Evolutionary conservation across 2,113 vertebrate genomes (phyloP).

Genomic region (Thamnaconus septentrionalis): DNA sequence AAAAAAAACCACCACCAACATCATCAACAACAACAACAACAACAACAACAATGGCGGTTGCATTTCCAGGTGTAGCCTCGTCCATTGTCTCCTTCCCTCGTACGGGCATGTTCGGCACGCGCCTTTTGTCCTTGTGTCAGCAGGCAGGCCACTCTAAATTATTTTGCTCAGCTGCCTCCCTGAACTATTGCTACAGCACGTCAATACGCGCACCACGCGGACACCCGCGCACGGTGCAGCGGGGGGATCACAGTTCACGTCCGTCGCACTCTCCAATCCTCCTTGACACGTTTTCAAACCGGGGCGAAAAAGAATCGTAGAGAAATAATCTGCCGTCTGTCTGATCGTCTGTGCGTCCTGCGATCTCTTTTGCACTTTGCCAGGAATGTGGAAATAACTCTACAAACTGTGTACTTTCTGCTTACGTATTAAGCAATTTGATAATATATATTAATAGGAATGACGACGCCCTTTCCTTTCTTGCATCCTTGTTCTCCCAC

Average conservation of each 20-base stretch:
- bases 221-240: slow-evolving; percentile 58
- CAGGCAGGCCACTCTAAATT: slow-evolving; percentile 81
- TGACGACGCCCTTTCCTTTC: no score
- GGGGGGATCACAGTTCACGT: slow-evolving; percentile 63
- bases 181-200: slow-evolving; percentile 81
- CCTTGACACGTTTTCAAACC: slow-evolving; percentile 49
- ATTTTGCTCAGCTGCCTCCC: slow-evolving; percentile 82
- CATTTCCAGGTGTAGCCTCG: slow-evolving; percentile 74
- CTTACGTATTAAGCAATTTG: not conserved
- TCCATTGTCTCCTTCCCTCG: slow-evolving; percentile 74
- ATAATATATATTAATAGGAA: not conserved
- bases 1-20: no score
- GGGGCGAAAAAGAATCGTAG: not conserved
- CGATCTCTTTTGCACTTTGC: no score
- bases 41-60: slow-evolving; percentile 73
- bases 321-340: not conserved
- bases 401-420: slow-evolving; percentile 1
- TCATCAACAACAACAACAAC: no score
- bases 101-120: slow-evolving; percentile 72
- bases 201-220: slow-evolving; percentile 77
- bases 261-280: slow-evolving; percentile 61
- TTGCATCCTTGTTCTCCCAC: not conserved
- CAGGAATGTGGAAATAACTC: no score
- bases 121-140: slow-evolving; percentile 83
- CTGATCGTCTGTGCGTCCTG: no score